phyloP scores from a whole-genome alignment of 2,797 vertebrate species.

The Lithobates sylvaticus region DNA sequence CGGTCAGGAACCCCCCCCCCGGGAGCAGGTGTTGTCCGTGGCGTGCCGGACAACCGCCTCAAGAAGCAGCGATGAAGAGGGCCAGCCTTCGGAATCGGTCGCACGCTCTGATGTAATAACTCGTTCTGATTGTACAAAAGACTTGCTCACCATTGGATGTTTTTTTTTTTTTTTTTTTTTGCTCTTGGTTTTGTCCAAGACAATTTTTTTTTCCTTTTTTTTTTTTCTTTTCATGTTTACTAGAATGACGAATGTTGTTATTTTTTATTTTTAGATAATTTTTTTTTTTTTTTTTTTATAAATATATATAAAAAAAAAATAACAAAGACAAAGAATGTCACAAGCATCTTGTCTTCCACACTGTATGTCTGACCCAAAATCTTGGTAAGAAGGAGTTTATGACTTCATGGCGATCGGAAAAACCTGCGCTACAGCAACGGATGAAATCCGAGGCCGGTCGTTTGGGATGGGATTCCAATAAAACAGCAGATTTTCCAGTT shows the following conservation, averaged over 20 bases:
- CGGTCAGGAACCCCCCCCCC: not conserved
- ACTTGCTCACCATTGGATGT: not conserved
- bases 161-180: not conserved
- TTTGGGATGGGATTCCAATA: no score
- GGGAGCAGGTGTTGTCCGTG: not conserved
- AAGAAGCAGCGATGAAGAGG: no score
- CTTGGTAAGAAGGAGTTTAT: no score
- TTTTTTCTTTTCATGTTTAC: conserved; percentile 39
- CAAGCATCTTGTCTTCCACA: conserved; percentile 51
- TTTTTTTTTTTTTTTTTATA: conserved; percentile 5
- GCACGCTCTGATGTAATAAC: conserved; percentile 28
- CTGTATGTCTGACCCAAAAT: conserved; percentile 11
- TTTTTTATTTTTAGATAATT: conserved; percentile 36
- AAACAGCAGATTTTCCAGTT: no score
- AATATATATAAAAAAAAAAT: conserved; percentile 1
- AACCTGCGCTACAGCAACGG: no score
- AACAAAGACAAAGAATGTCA: conserved; percentile 40
- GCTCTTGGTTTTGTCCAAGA: not conserved
- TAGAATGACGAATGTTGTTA: conserved; percentile 34
- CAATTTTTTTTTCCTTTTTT: not conserved
- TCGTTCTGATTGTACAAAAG: conserved; percentile 34
- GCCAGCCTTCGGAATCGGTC: not conserved
- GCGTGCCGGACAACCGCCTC: not conserved
- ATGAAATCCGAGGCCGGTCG: no score
- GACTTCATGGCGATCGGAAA: no score